Evolutionary conservation across 2,888 invertebrate genomes (phyloP).

Genomic region (Coelinius sp.): DNA sequence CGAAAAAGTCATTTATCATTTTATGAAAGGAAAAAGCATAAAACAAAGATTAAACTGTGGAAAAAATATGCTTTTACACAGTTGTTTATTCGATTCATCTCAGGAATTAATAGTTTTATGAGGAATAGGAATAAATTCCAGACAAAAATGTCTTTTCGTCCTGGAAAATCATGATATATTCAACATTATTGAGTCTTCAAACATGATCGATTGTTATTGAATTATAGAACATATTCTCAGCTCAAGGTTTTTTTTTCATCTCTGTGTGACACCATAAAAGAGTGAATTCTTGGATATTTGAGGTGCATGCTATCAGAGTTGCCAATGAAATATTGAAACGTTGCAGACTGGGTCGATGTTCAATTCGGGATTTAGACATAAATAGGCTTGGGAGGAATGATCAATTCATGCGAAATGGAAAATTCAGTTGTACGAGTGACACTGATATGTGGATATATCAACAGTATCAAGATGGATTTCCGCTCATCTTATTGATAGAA

Average conservation of each 20-base stretch:
- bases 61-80: no score
- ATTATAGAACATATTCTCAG: no score
- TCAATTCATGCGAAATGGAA: not conserved
- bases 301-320: not conserved
- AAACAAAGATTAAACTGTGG: not conserved
- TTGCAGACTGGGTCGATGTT: not conserved
- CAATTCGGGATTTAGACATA: not conserved
- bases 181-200: no score
- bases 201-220: no score
- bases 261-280: no score
- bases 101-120: no score
- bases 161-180: no score
- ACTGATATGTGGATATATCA: not conserved
- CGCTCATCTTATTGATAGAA: not conserved
- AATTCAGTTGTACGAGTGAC: not conserved
- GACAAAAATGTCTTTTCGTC: no score
- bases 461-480: not conserved
- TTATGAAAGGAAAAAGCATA: not conserved
- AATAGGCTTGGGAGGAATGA: no score
- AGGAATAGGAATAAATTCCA: no score
- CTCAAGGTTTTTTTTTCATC: no score
- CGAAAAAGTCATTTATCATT: not conserved
- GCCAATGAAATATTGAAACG: conserved; percentile 7
- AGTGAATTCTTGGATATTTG: not conserved
- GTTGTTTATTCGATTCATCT: no score